These are phyloP conservation scores for Cephalopterus ornatus DNA, from an alignment of 2,113 vertebrate species.

Conservation along the genomic window DNA sequence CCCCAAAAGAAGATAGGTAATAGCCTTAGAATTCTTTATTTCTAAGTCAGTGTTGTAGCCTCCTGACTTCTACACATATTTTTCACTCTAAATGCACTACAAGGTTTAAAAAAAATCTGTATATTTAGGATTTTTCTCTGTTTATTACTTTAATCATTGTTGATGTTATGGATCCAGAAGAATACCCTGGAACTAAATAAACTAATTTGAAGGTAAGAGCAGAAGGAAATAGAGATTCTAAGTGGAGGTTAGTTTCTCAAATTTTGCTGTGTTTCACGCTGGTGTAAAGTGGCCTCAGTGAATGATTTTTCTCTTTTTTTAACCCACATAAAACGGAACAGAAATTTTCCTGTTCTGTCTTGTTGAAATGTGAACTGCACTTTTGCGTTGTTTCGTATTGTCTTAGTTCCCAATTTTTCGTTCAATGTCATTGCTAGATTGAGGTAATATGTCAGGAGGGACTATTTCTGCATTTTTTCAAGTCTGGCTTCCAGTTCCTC, in stretches of 20 bases:
- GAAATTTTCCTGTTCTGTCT: not conserved
- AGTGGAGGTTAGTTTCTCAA: not conserved
- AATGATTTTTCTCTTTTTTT: not conserved
- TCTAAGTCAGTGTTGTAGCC: not conserved
- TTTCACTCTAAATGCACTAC: not conserved
- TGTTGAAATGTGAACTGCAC: not conserved
- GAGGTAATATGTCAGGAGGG: not conserved
- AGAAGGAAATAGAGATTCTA: not conserved
- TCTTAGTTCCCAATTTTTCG: slow-evolving; percentile 8
- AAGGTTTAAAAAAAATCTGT: not conserved
- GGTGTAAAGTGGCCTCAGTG: not conserved
- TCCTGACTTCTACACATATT: not conserved
- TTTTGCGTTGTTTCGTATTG: not conserved
- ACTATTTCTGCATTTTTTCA: not conserved
- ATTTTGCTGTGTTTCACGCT: not conserved
- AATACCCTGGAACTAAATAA: not conserved
- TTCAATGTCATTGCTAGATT: not conserved
- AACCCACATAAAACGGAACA: not conserved
- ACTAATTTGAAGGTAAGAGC: not conserved
- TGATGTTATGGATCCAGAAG: not conserved
- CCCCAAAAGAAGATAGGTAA: not conserved
- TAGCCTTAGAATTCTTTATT: not conserved
- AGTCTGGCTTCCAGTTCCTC: not conserved
- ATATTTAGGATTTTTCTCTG: not conserved
- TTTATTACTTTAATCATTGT: not conserved